Percentiles rank a stretch among this genome's conserved stretches.
phyloP scores from a whole-genome alignment of 2,797 vertebrate genomes.

The Cygnus olor region DNA sequence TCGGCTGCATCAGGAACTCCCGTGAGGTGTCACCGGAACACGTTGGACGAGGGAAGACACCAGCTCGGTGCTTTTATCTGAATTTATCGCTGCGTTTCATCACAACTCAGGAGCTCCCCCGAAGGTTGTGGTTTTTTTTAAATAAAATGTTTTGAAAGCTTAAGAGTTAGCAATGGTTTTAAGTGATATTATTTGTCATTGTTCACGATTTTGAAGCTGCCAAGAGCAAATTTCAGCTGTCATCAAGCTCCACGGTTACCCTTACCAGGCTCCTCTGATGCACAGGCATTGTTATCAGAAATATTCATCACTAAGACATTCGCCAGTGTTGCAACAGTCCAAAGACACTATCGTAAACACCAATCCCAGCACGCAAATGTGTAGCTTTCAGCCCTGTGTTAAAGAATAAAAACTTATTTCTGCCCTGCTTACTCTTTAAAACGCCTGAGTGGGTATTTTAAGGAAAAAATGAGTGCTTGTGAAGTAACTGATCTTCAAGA shows the following conservation, averaged over 20 bases:
- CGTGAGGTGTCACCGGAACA: rapidly evolving
- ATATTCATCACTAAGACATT: not conserved
- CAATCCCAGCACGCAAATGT: not conserved
- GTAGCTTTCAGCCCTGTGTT: not conserved
- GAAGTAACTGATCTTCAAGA: not conserved
- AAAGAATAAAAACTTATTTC: not conserved
- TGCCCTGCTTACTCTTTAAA: not conserved
- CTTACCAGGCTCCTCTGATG: not conserved
- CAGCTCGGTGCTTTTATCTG: not conserved
- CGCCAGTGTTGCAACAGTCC: not conserved
- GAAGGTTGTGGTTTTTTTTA: not conserved
- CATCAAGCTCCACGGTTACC: not conserved
- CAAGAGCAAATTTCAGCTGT: not conserved
- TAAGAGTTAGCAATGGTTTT: not conserved
- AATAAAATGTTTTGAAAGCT: not conserved
- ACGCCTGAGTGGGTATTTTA: not conserved
- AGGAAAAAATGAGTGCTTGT: not conserved
- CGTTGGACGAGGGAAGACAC: not conserved
- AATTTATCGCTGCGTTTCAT: not conserved
- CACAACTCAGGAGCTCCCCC: not conserved
- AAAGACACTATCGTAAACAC: not conserved
- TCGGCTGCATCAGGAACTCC: not conserved
- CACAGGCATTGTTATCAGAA: not conserved
- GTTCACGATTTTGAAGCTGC: not conserved
- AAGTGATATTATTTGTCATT: not conserved